Evolutionary conservation across 2,888 invertebrate species (phyloP).

Genomic region (Quadroppia sp.): DNA sequence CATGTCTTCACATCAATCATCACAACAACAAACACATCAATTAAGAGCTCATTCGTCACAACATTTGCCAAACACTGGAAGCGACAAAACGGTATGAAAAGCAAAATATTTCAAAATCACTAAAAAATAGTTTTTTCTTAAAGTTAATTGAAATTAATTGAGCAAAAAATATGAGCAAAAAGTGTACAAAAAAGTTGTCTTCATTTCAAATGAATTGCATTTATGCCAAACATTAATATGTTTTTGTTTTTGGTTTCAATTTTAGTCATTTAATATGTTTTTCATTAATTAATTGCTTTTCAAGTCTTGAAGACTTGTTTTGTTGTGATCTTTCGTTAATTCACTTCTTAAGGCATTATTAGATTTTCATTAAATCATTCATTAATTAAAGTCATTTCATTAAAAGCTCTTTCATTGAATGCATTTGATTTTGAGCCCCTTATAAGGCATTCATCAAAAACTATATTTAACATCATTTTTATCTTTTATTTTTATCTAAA

Average conservation of each 20-base stretch:
- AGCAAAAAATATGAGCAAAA: background rate
- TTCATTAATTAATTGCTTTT: constrained; percentile 7
- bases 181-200: background rate
- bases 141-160: background rate
- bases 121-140: background rate
- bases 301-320: background rate
- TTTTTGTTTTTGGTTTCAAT: background rate
- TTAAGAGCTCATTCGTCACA: constrained; percentile 10
- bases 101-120: background rate
- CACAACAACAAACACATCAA: constrained; percentile 23
- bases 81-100: background rate
- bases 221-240: no score
- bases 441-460: constrained; percentile 22
- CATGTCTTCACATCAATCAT: background rate
- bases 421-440: background rate
- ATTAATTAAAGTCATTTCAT: background rate
- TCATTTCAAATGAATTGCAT: no score
- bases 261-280: background rate
- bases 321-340: background rate
- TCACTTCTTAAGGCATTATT: background rate
- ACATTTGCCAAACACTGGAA: background rate
- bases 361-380: background rate
- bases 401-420: background rate
- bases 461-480: background rate
- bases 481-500: background rate